Conservation (phyloP, 1,140 invertebrate genomes). For the Drosophila leontia region DNA sequence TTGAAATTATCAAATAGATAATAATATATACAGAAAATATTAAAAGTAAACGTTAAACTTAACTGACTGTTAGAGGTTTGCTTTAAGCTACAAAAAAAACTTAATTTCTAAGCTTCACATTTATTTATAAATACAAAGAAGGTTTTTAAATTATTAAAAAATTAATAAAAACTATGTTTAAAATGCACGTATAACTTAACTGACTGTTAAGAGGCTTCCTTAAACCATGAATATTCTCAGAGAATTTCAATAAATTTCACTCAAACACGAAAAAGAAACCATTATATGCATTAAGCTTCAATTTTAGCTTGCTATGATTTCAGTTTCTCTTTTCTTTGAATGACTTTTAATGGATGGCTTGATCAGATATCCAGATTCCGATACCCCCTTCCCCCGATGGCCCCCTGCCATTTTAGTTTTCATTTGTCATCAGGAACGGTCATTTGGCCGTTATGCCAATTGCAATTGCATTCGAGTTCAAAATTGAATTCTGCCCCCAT, state of each 20-base stretch:
- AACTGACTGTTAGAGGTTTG: too few species aligned
- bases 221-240: neutral
- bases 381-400: neutral
- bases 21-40: neutral
- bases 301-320: neutral
- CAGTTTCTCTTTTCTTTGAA: conserved; percentile 5
- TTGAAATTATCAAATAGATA: neutral
- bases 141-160: neutral
- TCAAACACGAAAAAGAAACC: neutral
- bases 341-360: conserved; percentile 23
- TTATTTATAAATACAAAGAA: neutral
- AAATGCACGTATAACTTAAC: too few species aligned
- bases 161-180: neutral
- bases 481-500: conserved; percentile 68
- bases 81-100: neutral
- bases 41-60: neutral
- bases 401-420: conserved; percentile 67
- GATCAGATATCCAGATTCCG: conserved; percentile 12
- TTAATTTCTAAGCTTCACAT: neutral
- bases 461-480: conserved; percentile 75
- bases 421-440: conserved; percentile 75
- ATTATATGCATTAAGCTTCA: neutral
- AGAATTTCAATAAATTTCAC: neutral
- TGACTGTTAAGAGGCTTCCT: accelerated
- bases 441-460: conserved; percentile 72